phyloP scores from a whole-genome alignment of 2,113 vertebrate species.

The Microcebus lehilahytsara region DNA sequence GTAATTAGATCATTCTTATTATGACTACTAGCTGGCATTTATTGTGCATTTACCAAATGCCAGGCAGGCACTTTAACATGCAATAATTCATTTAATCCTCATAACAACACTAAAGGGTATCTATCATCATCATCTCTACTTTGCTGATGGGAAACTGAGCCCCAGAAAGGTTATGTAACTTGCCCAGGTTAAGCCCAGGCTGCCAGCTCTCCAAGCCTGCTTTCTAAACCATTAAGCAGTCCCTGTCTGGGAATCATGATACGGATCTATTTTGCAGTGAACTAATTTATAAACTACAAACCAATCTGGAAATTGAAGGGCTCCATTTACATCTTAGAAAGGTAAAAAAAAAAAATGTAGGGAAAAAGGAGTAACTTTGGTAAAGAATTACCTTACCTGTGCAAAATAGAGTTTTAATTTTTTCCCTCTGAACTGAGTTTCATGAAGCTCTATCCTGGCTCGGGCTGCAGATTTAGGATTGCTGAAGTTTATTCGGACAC shows the following conservation, averaged over 20 bases:
- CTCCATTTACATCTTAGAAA: neutral
- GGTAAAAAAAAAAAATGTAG: neutral
- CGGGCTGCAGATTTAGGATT: constrained; percentile 90
- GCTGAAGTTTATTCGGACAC: constrained; percentile 92
- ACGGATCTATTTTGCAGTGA: neutral
- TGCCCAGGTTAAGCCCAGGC: neutral
- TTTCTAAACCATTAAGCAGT: neutral
- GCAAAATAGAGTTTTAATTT: constrained; percentile 92
- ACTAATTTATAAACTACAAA: neutral
- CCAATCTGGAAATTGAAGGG: neutral
- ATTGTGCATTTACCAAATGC: neutral
- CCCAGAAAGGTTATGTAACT: neutral
- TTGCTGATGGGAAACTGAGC: too few species aligned
- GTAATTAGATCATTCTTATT: neutral
- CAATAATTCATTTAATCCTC: neutral
- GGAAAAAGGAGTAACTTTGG: neutral
- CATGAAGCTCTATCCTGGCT: constrained; percentile 92
- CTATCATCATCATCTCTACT: too few species aligned
- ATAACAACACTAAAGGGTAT: too few species aligned
- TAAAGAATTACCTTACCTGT: constrained; percentile 83
- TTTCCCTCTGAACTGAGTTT: constrained; percentile 92
- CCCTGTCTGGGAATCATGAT: neutral
- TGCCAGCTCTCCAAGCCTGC: neutral
- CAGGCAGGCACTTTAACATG: neutral
- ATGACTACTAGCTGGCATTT: neutral